Conservation (phyloP, 2,113 vertebrate species). For the Canis aureus region DNA sequence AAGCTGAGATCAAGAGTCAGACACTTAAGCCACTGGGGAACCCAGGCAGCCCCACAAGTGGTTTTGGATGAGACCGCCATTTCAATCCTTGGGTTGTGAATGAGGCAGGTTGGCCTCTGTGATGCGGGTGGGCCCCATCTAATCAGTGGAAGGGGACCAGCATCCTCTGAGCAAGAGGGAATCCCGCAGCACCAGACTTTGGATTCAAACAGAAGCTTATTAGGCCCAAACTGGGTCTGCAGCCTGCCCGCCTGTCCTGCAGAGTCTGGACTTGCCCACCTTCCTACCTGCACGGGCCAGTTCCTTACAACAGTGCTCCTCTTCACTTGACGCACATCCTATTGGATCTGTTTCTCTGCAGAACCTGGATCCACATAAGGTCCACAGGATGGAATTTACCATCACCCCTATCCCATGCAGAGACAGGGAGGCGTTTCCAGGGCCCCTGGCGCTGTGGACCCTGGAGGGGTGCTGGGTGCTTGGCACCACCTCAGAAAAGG, state of each 20-base stretch:
- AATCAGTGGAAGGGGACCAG: background rate
- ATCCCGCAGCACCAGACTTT: background rate
- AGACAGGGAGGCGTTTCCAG: background rate
- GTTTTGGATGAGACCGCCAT: background rate
- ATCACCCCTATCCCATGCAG: rapidly evolving
- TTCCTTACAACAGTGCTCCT: background rate
- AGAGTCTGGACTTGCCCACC: background rate
- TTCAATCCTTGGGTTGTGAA: rapidly evolving
- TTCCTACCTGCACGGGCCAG: too few relatives aligned
- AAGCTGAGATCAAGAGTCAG: background rate
- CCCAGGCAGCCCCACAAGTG: background rate
- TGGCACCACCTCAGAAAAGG: too few relatives aligned
- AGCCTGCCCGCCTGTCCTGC: background rate
- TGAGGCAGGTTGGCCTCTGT: background rate
- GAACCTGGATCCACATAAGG: rapidly evolving
- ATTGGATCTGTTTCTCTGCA: background rate
- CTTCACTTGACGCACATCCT: background rate
- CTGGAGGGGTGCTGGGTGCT: rapidly evolving
- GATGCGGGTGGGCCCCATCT: background rate
- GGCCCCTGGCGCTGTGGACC: background rate
- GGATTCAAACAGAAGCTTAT: rapidly evolving
- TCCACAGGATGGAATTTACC: too few relatives aligned
- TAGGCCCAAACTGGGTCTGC: background rate
- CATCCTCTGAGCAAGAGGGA: background rate
- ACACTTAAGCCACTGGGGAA: background rate